A percentile compares a stretch with the other conserved stretches of the same genome.
phyloP scores from a whole-genome alignment of 1,140 invertebrate species.

The Pentalonia nigronervosa region DNA sequence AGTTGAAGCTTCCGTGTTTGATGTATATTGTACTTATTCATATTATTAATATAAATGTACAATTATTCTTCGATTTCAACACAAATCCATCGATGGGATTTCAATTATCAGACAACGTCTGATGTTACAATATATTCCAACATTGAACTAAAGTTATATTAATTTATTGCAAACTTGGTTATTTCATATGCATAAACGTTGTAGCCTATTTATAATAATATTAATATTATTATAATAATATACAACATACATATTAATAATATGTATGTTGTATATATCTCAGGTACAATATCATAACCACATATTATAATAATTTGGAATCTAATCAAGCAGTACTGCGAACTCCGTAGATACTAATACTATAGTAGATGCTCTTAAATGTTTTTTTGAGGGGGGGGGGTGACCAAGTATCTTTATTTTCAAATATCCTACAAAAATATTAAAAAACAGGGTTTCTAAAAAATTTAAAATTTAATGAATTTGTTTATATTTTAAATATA shows the following conservation, averaged over 20 bases:
- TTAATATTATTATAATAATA: no score
- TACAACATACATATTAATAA: no score
- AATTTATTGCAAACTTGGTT: not conserved
- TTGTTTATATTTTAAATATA: no score
- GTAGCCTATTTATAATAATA: not conserved
- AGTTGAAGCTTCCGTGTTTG: not conserved
- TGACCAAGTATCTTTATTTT: no score
- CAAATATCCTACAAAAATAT: not conserved
- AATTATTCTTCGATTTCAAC: not conserved
- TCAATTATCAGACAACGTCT: not conserved
- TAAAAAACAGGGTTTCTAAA: not conserved
- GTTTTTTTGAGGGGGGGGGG: not conserved
- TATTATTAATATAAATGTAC: not conserved
- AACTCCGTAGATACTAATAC: not conserved
- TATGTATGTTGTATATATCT: not conserved
- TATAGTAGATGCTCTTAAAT: not conserved
- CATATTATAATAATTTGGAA: not conserved
- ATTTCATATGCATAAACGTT: not conserved
- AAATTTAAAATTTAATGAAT: no score
- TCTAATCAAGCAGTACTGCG: not conserved
- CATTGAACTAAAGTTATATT: not conserved
- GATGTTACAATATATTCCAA: not conserved
- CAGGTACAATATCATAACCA: not conserved
- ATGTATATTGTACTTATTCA: not conserved
- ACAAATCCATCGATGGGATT: not conserved